Percentiles rank a stretch among this genome's conserved stretches.
These are phyloP conservation scores for Sebastes flavidus DNA, from an alignment of 2,797 vertebrate species.

Conservation along the genomic window DNA sequence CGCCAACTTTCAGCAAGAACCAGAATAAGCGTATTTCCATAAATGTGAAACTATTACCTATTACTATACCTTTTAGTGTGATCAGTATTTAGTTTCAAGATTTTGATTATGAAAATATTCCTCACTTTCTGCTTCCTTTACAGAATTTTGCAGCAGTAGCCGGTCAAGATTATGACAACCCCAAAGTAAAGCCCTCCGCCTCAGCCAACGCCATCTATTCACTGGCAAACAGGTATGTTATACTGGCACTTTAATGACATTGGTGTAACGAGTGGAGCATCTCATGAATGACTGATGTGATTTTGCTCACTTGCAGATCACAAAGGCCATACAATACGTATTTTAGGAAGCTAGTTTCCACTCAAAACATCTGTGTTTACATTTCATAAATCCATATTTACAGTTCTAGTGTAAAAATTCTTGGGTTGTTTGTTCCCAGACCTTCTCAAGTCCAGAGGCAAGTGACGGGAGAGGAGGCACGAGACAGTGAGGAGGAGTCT, in stretches of 20 bases:
- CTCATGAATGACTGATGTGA: not conserved
- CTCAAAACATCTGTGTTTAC: not conserved
- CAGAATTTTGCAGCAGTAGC: slow-evolving; percentile 83
- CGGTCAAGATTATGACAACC: slow-evolving; percentile 87
- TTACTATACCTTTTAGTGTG: not conserved
- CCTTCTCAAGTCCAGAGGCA: slow-evolving; percentile 82
- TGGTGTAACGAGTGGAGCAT: not conserved
- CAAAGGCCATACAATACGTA: not conserved
- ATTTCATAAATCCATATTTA: not conserved
- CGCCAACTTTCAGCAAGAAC: not conserved
- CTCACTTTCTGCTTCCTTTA: slow-evolving; percentile 46
- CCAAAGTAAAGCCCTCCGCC: slow-evolving; percentile 93
- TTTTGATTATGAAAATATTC: not conserved
- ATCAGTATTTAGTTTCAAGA: not conserved
- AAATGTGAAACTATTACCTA: not conserved
- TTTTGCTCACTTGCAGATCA: not conserved
- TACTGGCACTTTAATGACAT: not conserved
- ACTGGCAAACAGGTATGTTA: slow-evolving; percentile 87
- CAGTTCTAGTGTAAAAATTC: not conserved
- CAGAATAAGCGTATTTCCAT: not conserved
- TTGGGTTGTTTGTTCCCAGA: slow-evolving; percentile 68
- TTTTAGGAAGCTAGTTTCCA: not conserved
- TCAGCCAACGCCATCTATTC: slow-evolving; percentile 96
- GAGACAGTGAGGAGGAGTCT: slow-evolving; percentile 89
- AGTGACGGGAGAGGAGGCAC: slow-evolving; percentile 81